phyloP scores from a whole-genome alignment of 1,140 invertebrate species.

The Teleogryllus occipitalis region DNA sequence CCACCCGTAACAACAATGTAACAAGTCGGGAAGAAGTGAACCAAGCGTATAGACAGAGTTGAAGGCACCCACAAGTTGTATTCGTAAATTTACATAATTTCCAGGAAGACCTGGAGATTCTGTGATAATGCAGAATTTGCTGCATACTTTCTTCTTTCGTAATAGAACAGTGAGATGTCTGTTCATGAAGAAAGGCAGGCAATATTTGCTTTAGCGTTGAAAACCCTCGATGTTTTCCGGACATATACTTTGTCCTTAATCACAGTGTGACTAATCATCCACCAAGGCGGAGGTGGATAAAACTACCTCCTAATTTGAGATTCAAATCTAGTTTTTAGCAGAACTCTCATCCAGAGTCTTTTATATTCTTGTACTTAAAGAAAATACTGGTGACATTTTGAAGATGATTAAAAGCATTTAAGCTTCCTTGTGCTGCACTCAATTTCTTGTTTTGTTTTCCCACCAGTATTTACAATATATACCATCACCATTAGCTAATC shows the following conservation, averaged over 20 bases:
- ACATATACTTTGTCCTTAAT: neutral
- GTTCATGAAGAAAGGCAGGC: neutral
- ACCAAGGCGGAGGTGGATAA: neutral
- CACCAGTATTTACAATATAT: too few species aligned
- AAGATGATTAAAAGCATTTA: too few species aligned
- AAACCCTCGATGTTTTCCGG: neutral
- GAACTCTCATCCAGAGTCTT: too few species aligned
- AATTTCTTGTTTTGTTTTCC: too few species aligned
- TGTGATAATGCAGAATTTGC: neutral
- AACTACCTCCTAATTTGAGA: neutral
- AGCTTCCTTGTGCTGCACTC: too few species aligned
- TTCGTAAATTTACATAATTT: too few species aligned
- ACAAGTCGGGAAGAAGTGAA: conserved; percentile 3
- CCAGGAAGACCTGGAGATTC: too few species aligned
- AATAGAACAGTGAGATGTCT: neutral
- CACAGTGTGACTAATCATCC: neutral
- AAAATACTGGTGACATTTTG: too few species aligned
- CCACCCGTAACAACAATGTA: neutral
- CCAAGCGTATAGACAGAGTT: conserved; percentile 3
- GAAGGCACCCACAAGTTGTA: neutral
- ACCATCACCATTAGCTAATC: too few species aligned
- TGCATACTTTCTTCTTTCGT: neutral
- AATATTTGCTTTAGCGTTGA: neutral
- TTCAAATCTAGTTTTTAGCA: too few species aligned
- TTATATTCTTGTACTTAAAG: too few species aligned